Percentiles rank a stretch among this genome's conserved stretches.
phyloP scores from a whole-genome alignment of 1,140 invertebrate species.

The Pseudomyrmex flavicornis region DNA sequence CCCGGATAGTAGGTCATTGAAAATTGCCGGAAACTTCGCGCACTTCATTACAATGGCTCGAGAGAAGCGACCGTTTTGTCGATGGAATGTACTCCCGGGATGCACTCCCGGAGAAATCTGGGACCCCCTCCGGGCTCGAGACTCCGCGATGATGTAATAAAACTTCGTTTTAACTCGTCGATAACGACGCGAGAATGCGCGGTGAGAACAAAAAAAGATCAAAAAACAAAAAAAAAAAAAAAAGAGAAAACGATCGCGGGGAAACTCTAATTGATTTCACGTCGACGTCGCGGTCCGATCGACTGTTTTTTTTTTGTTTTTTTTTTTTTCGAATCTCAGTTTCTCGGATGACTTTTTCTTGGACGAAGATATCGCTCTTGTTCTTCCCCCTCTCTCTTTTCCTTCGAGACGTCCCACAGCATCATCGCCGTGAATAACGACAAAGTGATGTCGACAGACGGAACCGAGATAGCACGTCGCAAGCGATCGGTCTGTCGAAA shows the following conservation, averaged over 20 bases:
- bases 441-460: slow-evolving; percentile 55
- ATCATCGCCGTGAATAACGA: slow-evolving; percentile 45
- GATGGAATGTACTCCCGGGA: not conserved
- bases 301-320: too few species aligned
- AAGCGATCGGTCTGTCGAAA: slow-evolving; percentile 64
- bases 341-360: too few species aligned
- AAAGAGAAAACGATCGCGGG: not conserved
- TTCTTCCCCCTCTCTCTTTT: not conserved
- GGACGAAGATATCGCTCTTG: too few species aligned
- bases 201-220: not conserved
- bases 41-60: slow-evolving; percentile 12
- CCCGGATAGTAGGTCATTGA: slow-evolving; percentile 23
- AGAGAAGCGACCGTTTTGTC: not conserved
- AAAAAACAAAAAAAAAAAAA: too few species aligned
- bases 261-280: slow-evolving; percentile 47
- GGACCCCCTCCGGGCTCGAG: not conserved
- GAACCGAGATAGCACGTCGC: slow-evolving; percentile 35
- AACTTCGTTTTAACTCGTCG: not conserved
- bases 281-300: slow-evolving; percentile 7
- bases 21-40: slow-evolving; percentile 11
- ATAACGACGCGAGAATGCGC: slow-evolving; percentile 12
- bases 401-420: not conserved
- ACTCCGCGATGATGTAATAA: slow-evolving; percentile 13
- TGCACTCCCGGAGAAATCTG: slow-evolving; percentile 11
- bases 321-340: too few species aligned